Evolutionary conservation across 92 coral and sea anemone genomes (phyloP), one percentile per base, ranked within the genome.

Genomic region (Galaxea fascicularis): DNA sequence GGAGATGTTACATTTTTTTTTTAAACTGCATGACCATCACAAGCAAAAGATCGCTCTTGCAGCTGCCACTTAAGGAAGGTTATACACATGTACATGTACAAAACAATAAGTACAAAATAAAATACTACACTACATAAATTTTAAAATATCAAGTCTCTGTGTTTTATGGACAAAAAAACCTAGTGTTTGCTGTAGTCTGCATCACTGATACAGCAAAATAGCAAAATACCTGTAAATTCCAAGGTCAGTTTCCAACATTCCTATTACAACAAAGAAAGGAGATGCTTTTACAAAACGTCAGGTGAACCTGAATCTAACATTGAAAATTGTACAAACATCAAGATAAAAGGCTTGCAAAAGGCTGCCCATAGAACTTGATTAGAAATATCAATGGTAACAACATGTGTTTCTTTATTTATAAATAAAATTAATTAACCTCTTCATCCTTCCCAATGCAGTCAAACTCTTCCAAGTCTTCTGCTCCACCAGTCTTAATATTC

Each of bases 391-490:
- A 35, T 35, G 41, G 6, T 35, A 6, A 6, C 41, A 35, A 6
- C 3, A 35, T 35, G 41, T 35, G n/a, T n/a, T n/a, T n/a, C 41
- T 35, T 35, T 2, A 6, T 35, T 35, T 35, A 35, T 6, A 35
- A 35, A 35, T 35, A 35, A 35, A 18, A 27, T 11, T 35, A 44
- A 31, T 72, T 16, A 60, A 96, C 98, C 85, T 95, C 98, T 69
- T 96, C 98, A 65, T 93, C 98, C 67, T 90, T 96, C 74, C 98
- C 91, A 27, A 96, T 91, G 58, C 98, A 92, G 76, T 96, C 98
- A 92, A 95, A 96, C 67, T 96, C 98, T 87, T 96, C 98, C 70
- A 93, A 87, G 21, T 95, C 98, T 82, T 95, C 98, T 25, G 76
- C 89, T 52, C 95, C 95, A 51, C 93, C 88, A 41, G 95, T 88